Evolutionary conservation across 2,888 invertebrate genomes (phyloP).

Genomic region (Chydorus sphaericus): DNA sequence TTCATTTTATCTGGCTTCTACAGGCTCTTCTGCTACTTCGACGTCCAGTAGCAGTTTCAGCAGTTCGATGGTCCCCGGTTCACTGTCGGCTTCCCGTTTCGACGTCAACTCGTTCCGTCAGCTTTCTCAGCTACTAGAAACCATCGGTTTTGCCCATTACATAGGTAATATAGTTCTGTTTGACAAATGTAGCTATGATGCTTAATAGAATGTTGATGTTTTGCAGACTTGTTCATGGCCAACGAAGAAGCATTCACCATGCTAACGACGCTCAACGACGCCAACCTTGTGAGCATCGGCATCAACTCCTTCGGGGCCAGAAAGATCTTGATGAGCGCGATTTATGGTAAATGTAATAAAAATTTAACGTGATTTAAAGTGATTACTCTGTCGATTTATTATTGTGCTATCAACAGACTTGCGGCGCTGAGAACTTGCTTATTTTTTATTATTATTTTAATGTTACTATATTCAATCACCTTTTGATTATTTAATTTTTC

Average conservation of each 20-base stretch:
- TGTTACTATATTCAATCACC: too few relatives aligned
- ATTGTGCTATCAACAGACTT: too few relatives aligned
- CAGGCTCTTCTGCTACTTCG: too few relatives aligned
- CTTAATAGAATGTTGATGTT: neutral
- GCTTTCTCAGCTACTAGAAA: neutral
- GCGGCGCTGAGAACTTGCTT: too few relatives aligned
- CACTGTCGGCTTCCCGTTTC: neutral
- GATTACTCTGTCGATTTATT: too few relatives aligned
- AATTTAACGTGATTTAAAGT: too few relatives aligned
- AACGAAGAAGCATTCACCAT: neutral
- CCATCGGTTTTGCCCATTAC: neutral
- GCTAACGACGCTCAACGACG: neutral
- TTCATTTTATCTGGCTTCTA: too few relatives aligned
- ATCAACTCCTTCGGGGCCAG: neutral
- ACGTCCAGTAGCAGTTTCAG: neutral
- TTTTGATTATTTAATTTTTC: too few relatives aligned
- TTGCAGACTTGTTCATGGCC: neutral
- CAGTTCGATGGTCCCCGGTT: neutral
- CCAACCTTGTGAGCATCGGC: neutral
- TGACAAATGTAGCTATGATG: neutral
- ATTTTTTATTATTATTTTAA: too few relatives aligned
- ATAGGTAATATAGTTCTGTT: neutral
- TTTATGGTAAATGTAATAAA: too few relatives aligned
- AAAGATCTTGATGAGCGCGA: neutral
- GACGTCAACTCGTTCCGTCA: neutral